A percentile compares a stretch with the other conserved stretches of the same genome.
Conservation (phyloP, 1,140 invertebrate species). For the Aporrectodea caliginosa region DNA sequence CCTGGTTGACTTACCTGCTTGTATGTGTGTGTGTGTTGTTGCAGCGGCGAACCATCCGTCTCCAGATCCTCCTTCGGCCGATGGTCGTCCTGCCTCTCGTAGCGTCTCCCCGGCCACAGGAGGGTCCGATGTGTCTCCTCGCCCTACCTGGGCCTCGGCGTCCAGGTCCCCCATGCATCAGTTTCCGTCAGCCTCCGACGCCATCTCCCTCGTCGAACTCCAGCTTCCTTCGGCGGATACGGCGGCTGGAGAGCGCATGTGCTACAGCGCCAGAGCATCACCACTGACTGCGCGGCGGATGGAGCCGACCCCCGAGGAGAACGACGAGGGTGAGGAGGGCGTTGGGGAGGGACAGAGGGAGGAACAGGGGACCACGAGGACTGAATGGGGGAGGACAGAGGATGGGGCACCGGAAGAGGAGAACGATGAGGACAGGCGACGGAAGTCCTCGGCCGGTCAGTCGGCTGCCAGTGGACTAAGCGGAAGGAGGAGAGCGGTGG, state of each 20-base stretch:
- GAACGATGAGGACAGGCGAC: neutral
- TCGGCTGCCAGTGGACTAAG: neutral
- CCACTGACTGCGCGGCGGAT: neutral
- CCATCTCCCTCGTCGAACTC: neutral
- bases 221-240: neutral
- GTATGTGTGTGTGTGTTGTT: neutral
- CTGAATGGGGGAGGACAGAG: neutral
- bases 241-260: neutral
- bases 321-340: neutral
- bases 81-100: neutral
- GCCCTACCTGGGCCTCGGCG: neutral
- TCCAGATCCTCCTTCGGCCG: neutral
- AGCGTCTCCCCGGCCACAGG: neutral
- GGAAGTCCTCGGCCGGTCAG: neutral
- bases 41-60: neutral
- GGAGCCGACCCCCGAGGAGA: neutral
- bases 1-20: neutral
- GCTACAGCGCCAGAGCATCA: neutral
- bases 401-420: neutral
- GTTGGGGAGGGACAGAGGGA: neutral
- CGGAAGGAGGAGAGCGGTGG: conserved; percentile 70
- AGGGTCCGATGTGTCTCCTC: neutral
- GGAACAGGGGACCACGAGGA: neutral
- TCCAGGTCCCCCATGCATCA: neutral
- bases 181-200: neutral